A percentile compares a stretch with the other conserved stretches of the same genome.
phyloP scores from a whole-genome alignment of 2,888 invertebrate species.

The Nineta flava region DNA sequence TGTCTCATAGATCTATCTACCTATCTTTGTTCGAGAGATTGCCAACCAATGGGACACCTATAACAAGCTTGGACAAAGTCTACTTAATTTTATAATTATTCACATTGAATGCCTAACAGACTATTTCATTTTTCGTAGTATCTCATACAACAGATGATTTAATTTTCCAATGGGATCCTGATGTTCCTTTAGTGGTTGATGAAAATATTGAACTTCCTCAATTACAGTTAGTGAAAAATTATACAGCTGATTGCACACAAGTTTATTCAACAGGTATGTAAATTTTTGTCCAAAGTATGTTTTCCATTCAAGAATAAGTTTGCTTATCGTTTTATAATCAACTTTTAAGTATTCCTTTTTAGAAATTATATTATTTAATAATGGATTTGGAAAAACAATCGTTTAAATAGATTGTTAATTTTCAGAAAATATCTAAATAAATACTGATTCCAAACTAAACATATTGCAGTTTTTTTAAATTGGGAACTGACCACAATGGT shows the following conservation, averaged over 20 bases:
- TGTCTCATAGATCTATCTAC: no score
- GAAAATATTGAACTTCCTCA: constrained; percentile 84
- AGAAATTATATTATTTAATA: constrained; percentile 1
- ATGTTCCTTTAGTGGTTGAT: constrained; percentile 76
- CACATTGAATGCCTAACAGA: no score
- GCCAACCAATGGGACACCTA: no score
- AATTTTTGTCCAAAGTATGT: not conserved
- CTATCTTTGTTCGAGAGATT: no score
- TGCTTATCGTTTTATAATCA: constrained; percentile 11
- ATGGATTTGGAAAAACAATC: no score
- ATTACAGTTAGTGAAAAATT: constrained; percentile 66
- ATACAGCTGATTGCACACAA: constrained; percentile 81
- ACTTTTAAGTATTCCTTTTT: not conserved
- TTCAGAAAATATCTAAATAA: no score
- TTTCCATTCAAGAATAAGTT: constrained; percentile 2
- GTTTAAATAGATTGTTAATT: no score
- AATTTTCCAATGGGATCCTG: constrained; percentile 86
- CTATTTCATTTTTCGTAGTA: constrained; percentile 34
- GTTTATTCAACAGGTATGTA: constrained; percentile 71
- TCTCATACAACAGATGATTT: constrained; percentile 90
- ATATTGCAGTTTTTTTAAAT: no score
- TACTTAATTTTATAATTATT: no score
- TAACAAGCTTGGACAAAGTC: no score
- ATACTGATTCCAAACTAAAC: no score
- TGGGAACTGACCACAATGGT: no score